Base-by-base conservation (phyloP, 2,113 vertebrate genomes). In the Nothobranchius furzeri region DNA sequence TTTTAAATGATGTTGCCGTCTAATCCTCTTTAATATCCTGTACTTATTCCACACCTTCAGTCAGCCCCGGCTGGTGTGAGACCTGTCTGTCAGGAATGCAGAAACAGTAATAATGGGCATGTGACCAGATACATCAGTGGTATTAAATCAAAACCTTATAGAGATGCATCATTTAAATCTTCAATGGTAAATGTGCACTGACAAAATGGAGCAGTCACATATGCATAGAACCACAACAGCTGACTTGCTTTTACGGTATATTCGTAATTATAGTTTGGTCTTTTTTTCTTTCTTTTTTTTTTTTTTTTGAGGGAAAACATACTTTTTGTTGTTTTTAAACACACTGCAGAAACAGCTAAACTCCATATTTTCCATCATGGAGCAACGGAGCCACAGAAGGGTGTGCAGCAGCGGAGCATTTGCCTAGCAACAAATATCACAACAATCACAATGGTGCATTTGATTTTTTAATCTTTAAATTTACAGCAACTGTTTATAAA, bases 1-100 rank as follows among this genome's bases (percentile, higher is more conserved):
- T 78, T 75, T 68, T 60, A 50, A 55, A 78, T 65, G 73, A 75
- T 52, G 45, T 49, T 70, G 35, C 46, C 20, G n/a, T 49, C 45
- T 61, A 60, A 70, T 66, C 42, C 42, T 12, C 51, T 75, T 81
- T 77, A 71, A 82, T 83, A 81, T 83, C 73, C 70, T 85, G 57
- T 17, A 37, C 51, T 76, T 60, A 58, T 59, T 76, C 51, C 47
- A 47, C 53, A 58, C 53, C 64, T 70, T 70, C 73, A 74, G 68
- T 67, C 72, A 46, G 35, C 62, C 61, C 62, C 12, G 13, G 50
- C 30, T 60, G 67, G 50, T 66, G 72, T 82, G 57, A 55, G 60
- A 64, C 50, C 56, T 68, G 75, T 75, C 80, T 72, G 64, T 81
- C 72, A 69, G 58, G 70, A 20, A 73, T 51, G 62, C 58, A 70